phyloP scores from a whole-genome alignment of 2,888 invertebrate species.

The Loripinus fragilis region DNA sequence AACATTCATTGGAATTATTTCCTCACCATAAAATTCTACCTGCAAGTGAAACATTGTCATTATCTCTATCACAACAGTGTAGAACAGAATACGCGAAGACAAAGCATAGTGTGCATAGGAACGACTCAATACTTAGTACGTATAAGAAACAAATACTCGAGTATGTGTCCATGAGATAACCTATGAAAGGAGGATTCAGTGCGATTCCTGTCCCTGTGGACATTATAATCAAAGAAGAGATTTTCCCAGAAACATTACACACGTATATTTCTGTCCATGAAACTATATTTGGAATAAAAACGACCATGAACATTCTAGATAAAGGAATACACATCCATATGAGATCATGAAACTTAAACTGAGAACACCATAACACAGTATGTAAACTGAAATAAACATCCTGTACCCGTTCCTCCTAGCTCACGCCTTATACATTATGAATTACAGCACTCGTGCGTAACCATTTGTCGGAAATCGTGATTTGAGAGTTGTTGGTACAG shows the following conservation, averaged over 20 bases:
- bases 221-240: conserved; percentile 45
- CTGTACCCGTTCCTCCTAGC: no score
- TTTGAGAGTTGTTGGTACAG: no score
- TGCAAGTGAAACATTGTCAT: no score
- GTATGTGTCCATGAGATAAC: conserved; percentile 47
- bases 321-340: conserved; percentile 43
- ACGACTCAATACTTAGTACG: conserved; percentile 33
- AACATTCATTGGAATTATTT: no score
- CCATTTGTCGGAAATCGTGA: no score
- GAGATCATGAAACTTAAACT: conserved; percentile 26
- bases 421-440: no score
- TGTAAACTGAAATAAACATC: no score
- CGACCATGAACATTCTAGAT: conserved; percentile 50
- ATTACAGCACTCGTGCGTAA: no score
- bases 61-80: no score
- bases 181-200: conserved; percentile 44
- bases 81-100: background rate
- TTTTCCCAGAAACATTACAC: conserved; percentile 43
- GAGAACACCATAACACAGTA: conserved; percentile 33
- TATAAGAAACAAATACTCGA: conserved; percentile 30
- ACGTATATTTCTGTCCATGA: conserved; percentile 54
- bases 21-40: no score
- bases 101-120: conserved; percentile 25
- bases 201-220: conserved; percentile 42
- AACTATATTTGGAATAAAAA: conserved; percentile 42